Evolutionary conservation across 2,888 invertebrate genomes (phyloP).

Genomic region (Cryptus armator): DNA sequence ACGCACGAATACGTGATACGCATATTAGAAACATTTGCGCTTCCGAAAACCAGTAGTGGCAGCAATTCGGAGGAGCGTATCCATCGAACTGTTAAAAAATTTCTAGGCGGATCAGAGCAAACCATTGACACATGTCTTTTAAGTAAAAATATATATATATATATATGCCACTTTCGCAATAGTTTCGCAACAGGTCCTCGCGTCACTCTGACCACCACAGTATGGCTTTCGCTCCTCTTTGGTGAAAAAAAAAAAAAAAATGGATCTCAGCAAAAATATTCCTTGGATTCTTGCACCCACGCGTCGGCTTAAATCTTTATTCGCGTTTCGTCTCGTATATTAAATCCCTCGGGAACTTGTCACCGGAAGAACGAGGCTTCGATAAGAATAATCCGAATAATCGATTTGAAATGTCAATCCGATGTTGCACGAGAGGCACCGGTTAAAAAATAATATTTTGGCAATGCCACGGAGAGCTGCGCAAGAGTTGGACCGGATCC

Average conservation of each 20-base stretch:
- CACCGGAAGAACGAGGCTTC: conserved; percentile 3
- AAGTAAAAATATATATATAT: background rate
- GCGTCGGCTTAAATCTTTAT: conserved; percentile 17
- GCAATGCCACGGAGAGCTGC: background rate
- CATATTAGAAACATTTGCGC: conserved; percentile 58
- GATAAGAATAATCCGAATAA: conserved; percentile 27
- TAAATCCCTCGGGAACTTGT: background rate
- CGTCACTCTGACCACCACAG: conserved; percentile 2
- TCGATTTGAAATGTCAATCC: conserved; percentile 35
- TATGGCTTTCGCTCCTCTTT: conserved; percentile 11
- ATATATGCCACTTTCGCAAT: conserved; percentile 22
- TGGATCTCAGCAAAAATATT: background rate
- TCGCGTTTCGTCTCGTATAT: background rate
- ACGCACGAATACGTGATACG: conserved; percentile 55
- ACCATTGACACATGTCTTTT: conserved; percentile 21
- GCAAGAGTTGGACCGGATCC: conserved; percentile 16
- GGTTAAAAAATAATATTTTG: conserved; percentile 14
- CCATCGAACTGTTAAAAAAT: conserved; percentile 55
- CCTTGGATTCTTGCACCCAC: background rate
- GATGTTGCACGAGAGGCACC: background rate
- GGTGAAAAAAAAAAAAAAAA: background rate
- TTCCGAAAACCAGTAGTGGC: conserved; percentile 31
- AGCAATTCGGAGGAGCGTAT: conserved; percentile 11
- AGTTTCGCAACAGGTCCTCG: conserved; percentile 33
- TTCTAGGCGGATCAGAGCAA: conserved; percentile 34